These are phyloP conservation scores for Ceyx erithaca DNA, from an alignment of 2,797 vertebrate species.

Conservation along the genomic window DNA sequence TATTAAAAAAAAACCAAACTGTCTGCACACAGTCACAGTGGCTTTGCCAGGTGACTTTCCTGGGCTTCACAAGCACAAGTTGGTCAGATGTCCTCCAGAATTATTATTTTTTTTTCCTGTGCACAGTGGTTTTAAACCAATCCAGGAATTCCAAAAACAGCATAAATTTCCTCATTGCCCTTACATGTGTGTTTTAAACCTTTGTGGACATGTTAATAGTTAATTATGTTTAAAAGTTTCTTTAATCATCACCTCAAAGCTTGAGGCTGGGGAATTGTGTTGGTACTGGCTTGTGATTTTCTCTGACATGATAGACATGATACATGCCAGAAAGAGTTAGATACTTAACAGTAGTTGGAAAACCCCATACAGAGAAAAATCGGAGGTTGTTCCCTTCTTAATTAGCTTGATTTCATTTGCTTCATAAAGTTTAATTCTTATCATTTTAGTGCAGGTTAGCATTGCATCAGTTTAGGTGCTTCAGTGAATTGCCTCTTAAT, in stretches of 20 bases:
- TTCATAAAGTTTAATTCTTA: background rate
- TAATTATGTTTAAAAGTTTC: background rate
- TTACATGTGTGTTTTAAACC: background rate
- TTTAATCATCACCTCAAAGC: background rate
- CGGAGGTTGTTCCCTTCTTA: background rate
- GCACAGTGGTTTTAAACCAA: background rate
- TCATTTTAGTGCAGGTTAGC: background rate
- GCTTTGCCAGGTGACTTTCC: background rate
- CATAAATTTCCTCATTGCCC: background rate
- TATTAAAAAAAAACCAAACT: background rate
- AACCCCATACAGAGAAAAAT: background rate
- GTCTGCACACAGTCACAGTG: background rate
- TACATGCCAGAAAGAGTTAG: background rate
- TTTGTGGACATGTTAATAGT: background rate
- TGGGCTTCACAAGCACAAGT: background rate
- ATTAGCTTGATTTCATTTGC: background rate
- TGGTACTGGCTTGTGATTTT: background rate
- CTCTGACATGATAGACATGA: fast-evolving
- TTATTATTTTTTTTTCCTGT: background rate
- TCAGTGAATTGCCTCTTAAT: background rate
- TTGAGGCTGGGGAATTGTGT: background rate
- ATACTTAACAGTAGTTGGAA: background rate
- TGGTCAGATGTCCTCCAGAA: background rate
- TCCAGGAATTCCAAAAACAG: background rate
- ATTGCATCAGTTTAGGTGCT: background rate